phyloP scores from a whole-genome alignment of 2,888 invertebrate species.

The Resseliella maxima region DNA sequence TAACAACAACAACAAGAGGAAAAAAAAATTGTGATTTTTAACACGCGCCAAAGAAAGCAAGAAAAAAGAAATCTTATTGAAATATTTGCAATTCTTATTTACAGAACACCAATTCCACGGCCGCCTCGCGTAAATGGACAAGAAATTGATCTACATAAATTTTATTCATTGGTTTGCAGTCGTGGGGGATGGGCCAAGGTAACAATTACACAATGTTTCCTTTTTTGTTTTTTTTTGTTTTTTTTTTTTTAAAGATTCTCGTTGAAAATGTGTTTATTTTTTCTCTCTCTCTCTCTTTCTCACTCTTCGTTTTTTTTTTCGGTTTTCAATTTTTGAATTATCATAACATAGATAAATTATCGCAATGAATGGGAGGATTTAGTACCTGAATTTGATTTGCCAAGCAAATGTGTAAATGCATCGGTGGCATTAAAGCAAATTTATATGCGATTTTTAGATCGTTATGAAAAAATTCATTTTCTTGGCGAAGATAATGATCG shows the following conservation, averaged over 20 bases:
- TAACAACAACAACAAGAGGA: too few species aligned
- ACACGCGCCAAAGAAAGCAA: background rate
- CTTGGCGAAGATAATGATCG: conserved; percentile 90
- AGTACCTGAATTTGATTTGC: conserved; percentile 79
- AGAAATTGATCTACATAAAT: conserved; percentile 89
- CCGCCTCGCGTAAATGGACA: conserved; percentile 86
- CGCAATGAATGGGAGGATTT: conserved; percentile 90
- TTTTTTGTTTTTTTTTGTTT: background rate
- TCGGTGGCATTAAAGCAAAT: conserved; percentile 86
- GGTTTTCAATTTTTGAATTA: too few species aligned
- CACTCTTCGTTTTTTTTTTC: conserved; percentile 58
- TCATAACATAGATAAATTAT: conserved; percentile 88
- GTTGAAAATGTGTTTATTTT: conserved; percentile 8
- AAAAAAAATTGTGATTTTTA: too few species aligned
- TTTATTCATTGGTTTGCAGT: conserved; percentile 91
- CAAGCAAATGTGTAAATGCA: conserved; percentile 89
- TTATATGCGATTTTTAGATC: conserved; percentile 83
- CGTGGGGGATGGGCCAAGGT: conserved; percentile 97
- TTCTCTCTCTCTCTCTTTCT: conserved; percentile 55
- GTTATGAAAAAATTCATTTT: conserved; percentile 90
- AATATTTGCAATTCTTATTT: conserved; percentile 60
- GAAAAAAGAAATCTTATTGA: conserved; percentile 46
- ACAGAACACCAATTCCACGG: conserved; percentile 71
- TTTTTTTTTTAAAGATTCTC: background rate
- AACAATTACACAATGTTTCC: conserved; percentile 61